These are phyloP conservation scores for Anoplophora glabripennis DNA, from an alignment of 1,140 invertebrate genomes.

Conservation along the genomic window DNA sequence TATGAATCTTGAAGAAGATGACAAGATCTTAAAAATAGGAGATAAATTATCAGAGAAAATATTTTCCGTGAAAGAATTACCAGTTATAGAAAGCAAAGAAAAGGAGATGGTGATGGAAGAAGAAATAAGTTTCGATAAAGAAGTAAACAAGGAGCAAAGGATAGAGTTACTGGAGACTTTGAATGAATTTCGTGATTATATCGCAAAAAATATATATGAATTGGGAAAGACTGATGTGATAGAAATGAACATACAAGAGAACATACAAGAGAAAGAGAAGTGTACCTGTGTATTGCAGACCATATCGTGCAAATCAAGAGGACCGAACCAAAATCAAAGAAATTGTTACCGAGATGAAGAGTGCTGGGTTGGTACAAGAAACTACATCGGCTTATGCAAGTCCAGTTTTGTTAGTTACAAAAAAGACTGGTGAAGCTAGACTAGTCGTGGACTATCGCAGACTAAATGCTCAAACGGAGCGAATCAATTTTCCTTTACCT, in stretches of 20 bases:
- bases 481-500: constrained; percentile 28
- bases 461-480: constrained; percentile 45
- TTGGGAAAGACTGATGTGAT: not conserved
- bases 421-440: constrained; percentile 49
- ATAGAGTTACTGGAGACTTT: too few relatives aligned
- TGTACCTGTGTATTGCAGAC: not conserved
- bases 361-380: constrained; percentile 31
- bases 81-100: too few relatives aligned
- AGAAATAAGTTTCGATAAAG: too few relatives aligned
- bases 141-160: too few relatives aligned
- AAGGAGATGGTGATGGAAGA: too few relatives aligned
- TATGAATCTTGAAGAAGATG: too few relatives aligned
- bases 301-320: constrained; percentile 4
- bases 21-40: too few relatives aligned
- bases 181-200: too few relatives aligned
- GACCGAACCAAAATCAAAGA: not conserved
- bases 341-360: constrained; percentile 29
- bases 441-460: constrained; percentile 53
- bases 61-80: too few relatives aligned
- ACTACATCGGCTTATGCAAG: constrained; percentile 46
- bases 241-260: constrained; percentile 2
- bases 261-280: too few relatives aligned
- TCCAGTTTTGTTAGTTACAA: constrained; percentile 49
- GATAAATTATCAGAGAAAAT: too few relatives aligned
- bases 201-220: not conserved